Evolutionary conservation across 1,140 invertebrate genomes (phyloP).

Genomic region (Brevipalpus yothersi): DNA sequence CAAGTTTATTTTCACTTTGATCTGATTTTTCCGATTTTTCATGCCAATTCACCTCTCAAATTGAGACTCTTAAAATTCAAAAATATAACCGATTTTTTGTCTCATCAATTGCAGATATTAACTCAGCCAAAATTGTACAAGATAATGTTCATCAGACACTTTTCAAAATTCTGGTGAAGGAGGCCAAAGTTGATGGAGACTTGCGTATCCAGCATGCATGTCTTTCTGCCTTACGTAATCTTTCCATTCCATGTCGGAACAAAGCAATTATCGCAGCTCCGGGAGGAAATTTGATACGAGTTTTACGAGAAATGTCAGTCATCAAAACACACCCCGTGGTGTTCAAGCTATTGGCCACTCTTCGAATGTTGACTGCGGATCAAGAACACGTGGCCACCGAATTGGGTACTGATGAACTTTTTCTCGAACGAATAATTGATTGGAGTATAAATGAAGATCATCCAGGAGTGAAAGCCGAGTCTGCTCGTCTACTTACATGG

Average conservation of each 20-base stretch:
- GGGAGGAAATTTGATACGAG: not conserved
- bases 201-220: constrained; percentile 55
- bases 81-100: not conserved
- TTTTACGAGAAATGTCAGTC: constrained; percentile 27
- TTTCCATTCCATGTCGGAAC: constrained; percentile 39
- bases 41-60: too few species aligned
- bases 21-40: too few species aligned
- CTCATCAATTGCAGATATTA: not conserved
- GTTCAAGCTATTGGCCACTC: constrained; percentile 57
- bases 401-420: constrained; percentile 28
- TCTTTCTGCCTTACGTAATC: constrained; percentile 48
- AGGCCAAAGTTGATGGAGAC: constrained; percentile 27
- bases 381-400: constrained; percentile 36
- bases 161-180: not conserved
- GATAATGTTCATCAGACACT: not conserved
- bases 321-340: constrained; percentile 50
- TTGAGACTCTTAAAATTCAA: too few species aligned
- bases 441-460: constrained; percentile 54
- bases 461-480: constrained; percentile 52
- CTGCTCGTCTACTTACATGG: constrained; percentile 51
- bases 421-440: constrained; percentile 36
- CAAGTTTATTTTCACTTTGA: too few species aligned
- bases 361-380: constrained; percentile 57
- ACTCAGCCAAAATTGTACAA: not conserved
- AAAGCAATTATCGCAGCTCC: not conserved